Conservation (phyloP, 2,888 invertebrate species). For the Bellardia pandia region DNA sequence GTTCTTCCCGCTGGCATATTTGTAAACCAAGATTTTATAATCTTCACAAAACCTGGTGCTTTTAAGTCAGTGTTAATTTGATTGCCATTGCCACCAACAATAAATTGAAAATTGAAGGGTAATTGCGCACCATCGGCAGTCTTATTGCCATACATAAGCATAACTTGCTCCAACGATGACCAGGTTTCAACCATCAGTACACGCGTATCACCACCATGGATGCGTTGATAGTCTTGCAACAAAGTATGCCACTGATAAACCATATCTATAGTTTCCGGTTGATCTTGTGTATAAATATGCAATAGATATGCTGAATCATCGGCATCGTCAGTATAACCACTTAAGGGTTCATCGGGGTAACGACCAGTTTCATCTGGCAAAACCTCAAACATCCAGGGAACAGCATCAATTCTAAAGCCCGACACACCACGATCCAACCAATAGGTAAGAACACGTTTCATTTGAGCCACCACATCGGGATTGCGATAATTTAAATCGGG, state of each 20-base stretch:
- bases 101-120: conserved; percentile 88
- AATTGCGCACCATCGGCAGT: conserved; percentile 85
- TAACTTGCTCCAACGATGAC: conserved; percentile 84
- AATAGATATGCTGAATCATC: conserved; percentile 85
- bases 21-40: conserved; percentile 86
- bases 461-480: conserved; percentile 84
- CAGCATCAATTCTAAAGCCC: conserved; percentile 93
- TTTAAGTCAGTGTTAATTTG: conserved; percentile 82
- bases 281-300: conserved; percentile 88
- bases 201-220: conserved; percentile 83
- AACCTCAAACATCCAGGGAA: conserved; percentile 85
- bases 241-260: conserved; percentile 88
- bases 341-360: conserved; percentile 86
- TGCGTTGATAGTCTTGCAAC: conserved; percentile 86
- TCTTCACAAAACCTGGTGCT: conserved; percentile 85
- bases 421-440: conserved; percentile 94
- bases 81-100: conserved; percentile 85
- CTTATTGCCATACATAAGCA: conserved; percentile 86
- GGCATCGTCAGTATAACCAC: conserved; percentile 84
- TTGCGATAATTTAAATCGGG: conserved; percentile 88
- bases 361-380: conserved; percentile 85
- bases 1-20: conserved; percentile 85
- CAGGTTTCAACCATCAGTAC: conserved; percentile 88
- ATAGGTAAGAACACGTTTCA: conserved; percentile 86
- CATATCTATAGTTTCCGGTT: conserved; percentile 87